These are phyloP conservation scores for Papilio protenor DNA, from an alignment of 2,888 invertebrate genomes.

Conservation along the genomic window DNA sequence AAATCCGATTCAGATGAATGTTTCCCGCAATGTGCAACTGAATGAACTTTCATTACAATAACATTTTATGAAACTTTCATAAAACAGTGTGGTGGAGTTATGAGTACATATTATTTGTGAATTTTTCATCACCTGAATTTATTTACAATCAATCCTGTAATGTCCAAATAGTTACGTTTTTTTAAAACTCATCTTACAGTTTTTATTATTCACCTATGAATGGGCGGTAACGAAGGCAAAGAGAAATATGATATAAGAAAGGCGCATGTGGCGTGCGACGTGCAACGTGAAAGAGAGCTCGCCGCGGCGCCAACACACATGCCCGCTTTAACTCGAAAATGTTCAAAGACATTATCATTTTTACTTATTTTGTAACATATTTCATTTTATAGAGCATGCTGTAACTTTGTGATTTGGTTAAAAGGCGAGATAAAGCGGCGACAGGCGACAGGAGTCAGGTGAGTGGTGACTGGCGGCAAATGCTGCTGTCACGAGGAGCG, in stretches of 20 bases:
- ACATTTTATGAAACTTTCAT: background rate
- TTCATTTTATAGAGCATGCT: no score
- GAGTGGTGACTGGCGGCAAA: conserved; percentile 21
- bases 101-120: no score
- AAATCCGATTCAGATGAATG: conserved; percentile 25
- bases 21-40: background rate
- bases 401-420: background rate
- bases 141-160: no score
- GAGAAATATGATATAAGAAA: conserved; percentile 27
- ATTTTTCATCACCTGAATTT: no score
- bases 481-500: background rate
- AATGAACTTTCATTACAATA: background rate
- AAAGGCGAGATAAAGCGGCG: background rate
- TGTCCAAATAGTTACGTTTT: no score
- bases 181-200: background rate
- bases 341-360: no score
- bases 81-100: no score
- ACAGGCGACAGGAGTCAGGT: background rate
- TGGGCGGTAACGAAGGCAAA: conserved; percentile 28
- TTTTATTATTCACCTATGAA: conserved; percentile 28
- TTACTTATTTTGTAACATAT: no score
- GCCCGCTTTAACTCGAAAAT: no score
- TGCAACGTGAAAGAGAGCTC: no score
- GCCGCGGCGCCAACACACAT: no score
- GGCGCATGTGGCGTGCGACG: conserved; percentile 18